A percentile compares a stretch with the other conserved stretches of the same genome.
Conservation (phyloP, 2,113 vertebrate genomes). For the Odontesthes bonariensis region DNA sequence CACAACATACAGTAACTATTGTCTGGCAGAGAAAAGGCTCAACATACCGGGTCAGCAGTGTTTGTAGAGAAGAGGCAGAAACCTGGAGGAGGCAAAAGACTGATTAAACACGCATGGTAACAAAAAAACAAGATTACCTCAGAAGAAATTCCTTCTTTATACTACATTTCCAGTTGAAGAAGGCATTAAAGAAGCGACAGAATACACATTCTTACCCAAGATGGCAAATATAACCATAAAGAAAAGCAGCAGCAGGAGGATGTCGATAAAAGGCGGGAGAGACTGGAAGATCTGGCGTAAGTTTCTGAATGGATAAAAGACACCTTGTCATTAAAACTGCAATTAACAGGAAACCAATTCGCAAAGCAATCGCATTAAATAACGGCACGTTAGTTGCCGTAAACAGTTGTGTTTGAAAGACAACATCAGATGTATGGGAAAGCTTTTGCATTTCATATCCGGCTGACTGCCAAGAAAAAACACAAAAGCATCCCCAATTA, state of each 20-base stretch:
- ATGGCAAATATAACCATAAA: slow-evolving; percentile 99
- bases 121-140: slow-evolving; percentile 4
- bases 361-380: background rate
- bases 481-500: too few relatives aligned
- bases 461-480: too few relatives aligned
- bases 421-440: background rate
- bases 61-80: slow-evolving; percentile 98
- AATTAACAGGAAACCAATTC: background rate
- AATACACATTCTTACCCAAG: slow-evolving; percentile 84
- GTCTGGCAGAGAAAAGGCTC: slow-evolving; percentile 3
- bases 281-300: slow-evolving; percentile 99
- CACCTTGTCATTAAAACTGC: slow-evolving; percentile 5
- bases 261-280: slow-evolving; percentile 97
- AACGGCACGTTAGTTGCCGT: background rate
- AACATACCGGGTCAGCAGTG: slow-evolving; percentile 90
- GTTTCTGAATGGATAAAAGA: slow-evolving; percentile 85
- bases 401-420: background rate
- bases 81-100: slow-evolving; percentile 76
- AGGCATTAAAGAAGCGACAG: background rate
- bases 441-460: too few relatives aligned
- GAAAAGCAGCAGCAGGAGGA: slow-evolving; percentile 95
- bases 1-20: slow-evolving; percentile 19
- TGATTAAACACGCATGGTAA: slow-evolving; percentile 1
- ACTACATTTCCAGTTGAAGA: background rate
- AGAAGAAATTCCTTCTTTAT: background rate